phyloP scores from a whole-genome alignment of 1,140 invertebrate genomes.

The Pseudoatta argentina region DNA sequence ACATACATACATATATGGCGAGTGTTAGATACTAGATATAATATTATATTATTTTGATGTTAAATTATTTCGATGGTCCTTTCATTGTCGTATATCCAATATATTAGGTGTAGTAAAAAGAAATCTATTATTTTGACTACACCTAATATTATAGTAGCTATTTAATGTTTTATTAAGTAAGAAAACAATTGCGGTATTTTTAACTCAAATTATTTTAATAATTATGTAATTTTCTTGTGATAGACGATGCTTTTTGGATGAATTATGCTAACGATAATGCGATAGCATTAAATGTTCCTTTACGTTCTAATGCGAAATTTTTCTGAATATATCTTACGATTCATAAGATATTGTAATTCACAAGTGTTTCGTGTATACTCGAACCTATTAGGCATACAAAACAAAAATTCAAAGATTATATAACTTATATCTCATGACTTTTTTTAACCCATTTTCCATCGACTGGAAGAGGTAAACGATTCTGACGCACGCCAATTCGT shows the following conservation, averaged over 20 bases:
- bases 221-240: neutral
- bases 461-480: constrained; percentile 60
- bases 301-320: neutral
- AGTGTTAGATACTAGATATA: neutral
- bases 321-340: neutral
- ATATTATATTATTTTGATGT: neutral
- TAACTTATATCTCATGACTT: constrained; percentile 44
- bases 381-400: neutral
- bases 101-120: neutral
- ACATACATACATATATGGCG: no score
- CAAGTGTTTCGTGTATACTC: neutral
- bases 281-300: neutral
- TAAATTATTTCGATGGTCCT: neutral
- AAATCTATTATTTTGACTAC: no score
- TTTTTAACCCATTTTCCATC: constrained; percentile 59
- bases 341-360: neutral
- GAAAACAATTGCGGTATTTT: neutral
- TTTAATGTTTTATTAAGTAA: neutral
- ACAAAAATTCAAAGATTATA: constrained; percentile 26
- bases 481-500: constrained; percentile 65
- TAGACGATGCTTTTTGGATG: neutral
- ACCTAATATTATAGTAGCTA: no score
- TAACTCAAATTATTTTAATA: neutral
- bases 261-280: neutral
- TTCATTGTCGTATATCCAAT: neutral